phyloP scores from a whole-genome alignment of 1,140 invertebrate genomes.

The Leptinotarsa lineolata region DNA sequence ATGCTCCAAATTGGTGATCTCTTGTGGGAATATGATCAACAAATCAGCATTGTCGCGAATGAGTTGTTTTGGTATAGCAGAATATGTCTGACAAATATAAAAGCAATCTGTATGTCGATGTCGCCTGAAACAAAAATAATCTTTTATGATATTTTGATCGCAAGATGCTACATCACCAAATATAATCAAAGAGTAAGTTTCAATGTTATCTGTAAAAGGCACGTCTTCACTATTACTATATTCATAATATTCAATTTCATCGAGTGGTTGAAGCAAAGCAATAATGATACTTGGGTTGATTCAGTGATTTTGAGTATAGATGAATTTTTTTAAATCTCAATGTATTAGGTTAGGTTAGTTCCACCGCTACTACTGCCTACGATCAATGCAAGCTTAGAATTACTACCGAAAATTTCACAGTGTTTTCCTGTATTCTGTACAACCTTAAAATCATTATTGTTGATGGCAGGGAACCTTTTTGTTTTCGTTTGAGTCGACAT shows the following conservation, averaged over 20 bases:
- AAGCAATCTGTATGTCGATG: conserved; percentile 47
- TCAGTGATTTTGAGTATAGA: too few species aligned
- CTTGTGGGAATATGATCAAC: conserved; percentile 54
- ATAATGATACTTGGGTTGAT: too few species aligned
- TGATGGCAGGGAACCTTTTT: too few species aligned
- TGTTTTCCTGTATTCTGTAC: too few species aligned
- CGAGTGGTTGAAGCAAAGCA: conserved; percentile 31
- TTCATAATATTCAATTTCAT: conserved; percentile 43
- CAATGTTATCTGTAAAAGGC: conserved; percentile 35
- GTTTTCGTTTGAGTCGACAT: too few species aligned
- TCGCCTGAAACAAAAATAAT: conserved; percentile 24
- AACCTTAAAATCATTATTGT: too few species aligned
- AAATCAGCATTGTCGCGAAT: conserved; percentile 55
- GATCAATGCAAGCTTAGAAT: too few species aligned
- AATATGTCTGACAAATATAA: conserved; percentile 53
- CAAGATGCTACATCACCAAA: conserved; percentile 54
- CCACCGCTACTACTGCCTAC: too few species aligned
- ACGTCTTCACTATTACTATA: conserved; percentile 47
- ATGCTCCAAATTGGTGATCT: conserved; percentile 37
- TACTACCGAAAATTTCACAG: too few species aligned
- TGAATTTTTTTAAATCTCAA: too few species aligned
- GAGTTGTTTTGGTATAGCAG: conserved; percentile 54
- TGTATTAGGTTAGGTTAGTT: too few species aligned
- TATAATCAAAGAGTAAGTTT: conserved; percentile 50
- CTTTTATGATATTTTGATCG: conserved; percentile 51